Evolutionary conservation across 1,140 invertebrate species (phyloP).

Genomic region (Spodoptera litura): DNA sequence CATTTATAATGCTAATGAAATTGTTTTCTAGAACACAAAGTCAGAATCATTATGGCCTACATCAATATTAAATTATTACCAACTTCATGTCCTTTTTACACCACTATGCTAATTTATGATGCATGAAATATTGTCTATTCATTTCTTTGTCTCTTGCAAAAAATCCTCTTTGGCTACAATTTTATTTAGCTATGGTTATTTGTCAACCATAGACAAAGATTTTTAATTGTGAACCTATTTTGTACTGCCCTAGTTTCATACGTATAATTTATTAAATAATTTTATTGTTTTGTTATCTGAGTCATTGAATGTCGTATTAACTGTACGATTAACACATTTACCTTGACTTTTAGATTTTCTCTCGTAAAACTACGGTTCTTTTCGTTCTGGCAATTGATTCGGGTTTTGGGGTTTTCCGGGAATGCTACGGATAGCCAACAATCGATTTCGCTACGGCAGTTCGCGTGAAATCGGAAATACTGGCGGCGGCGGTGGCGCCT

Average conservation of each 20-base stretch:
- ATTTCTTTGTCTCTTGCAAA: background rate
- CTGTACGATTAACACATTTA: background rate
- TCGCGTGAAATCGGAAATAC: background rate
- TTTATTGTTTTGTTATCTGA: constrained; percentile 23
- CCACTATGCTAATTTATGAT: constrained; percentile 56
- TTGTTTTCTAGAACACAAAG: background rate
- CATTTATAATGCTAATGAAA: constrained; percentile 11
- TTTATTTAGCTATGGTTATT: constrained; percentile 3
- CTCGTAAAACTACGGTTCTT: background rate
- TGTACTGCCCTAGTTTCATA: constrained; percentile 20
- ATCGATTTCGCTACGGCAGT: background rate
- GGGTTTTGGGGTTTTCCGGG: background rate
- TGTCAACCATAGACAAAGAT: background rate
- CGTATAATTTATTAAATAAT: background rate
- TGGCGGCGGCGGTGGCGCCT: background rate
- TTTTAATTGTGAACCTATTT: background rate
- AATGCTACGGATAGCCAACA: background rate
- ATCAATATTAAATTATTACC: constrained; percentile 20
- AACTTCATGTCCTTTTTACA: constrained; percentile 53
- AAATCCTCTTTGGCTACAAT: constrained; percentile 17
- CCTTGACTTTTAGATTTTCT: constrained; percentile 18
- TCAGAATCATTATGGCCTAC: background rate
- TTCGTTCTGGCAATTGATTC: background rate
- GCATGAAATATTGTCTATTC: constrained; percentile 54
- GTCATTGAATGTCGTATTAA: constrained; percentile 12